Evolutionary conservation across 37 sponge, comb jelly and placozoan species (phyloP), one percentile per base, ranked within the genome.

Genomic region (Chondrilla cf. caribensis): DNA sequence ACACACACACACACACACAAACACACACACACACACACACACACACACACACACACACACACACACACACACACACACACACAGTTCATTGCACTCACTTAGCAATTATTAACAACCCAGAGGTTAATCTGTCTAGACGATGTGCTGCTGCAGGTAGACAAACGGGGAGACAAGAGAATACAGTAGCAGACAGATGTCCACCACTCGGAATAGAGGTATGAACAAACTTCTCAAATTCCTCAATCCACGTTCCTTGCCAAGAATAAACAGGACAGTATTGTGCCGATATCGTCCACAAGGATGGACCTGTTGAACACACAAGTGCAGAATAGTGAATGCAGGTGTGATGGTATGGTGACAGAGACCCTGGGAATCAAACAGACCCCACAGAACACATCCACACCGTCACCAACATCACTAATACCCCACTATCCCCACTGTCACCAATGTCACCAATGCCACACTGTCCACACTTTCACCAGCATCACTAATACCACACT

Each of bases 271-370:
- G 0, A 97, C 79, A 41, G 87, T 90, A 80, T 97, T 97, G 83
- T 95, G 93, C 25, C 96, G 78, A 77, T 92, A 97, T 29, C 95
- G 54, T 2, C 97, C 97, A 91, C 93, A 94, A 2, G 97, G 97
- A 75, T 97, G 97, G 17, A 97, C 93, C 96, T 95, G 44, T 60
- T 31, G 37, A 8, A 15, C 24, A 32, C 1, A 67, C 68, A 67
- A 2, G 11, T 47, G 51, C n/a, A n/a, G n/a, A n/a, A n/a, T n/a
- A n/a, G n/a, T n/a, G n/a, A n/a, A n/a, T n/a, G n/a, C n/a, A n/a
- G n/a, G n/a, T n/a, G n/a, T n/a, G n/a, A n/a, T n/a, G n/a, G n/a
- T n/a, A n/a, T n/a, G n/a, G n/a, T n/a, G n/a, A n/a, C n/a, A n/a
- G n/a, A n/a, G n/a, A n/a, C n/a, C n/a, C n/a, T n/a, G n/a, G n/a